Conservation (phyloP, 2,113 vertebrate genomes). For the Telmatochromis brichardi region DNA sequence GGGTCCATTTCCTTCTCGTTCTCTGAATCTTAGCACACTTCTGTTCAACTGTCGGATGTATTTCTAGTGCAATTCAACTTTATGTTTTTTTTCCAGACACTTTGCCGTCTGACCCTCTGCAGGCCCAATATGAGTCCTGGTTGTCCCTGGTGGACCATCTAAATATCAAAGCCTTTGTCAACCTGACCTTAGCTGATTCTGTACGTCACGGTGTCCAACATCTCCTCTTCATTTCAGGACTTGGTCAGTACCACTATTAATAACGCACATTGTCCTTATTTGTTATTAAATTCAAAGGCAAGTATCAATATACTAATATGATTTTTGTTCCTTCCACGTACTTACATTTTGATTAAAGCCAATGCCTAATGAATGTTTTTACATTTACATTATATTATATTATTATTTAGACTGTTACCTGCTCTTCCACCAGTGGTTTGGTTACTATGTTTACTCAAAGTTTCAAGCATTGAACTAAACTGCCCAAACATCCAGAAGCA, state of each 20-base stretch:
- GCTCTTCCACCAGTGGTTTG: neutral
- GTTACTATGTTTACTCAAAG: neutral
- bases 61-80: neutral
- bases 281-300: neutral
- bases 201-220: conserved; percentile 83
- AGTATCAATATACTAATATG: neutral
- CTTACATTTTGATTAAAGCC: neutral
- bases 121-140: conserved; percentile 84
- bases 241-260: conserved; percentile 72
- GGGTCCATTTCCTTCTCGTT: neutral
- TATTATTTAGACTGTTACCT: neutral
- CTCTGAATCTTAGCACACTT: neutral
- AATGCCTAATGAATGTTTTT: neutral
- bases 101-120: conserved; percentile 82
- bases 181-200: conserved; percentile 80
- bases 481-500: neutral
- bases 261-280: neutral
- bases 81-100: conserved; percentile 49
- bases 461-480: neutral
- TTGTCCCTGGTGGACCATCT: conserved; percentile 84
- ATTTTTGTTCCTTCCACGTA: neutral
- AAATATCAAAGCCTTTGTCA: conserved; percentile 88
- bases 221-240: conserved; percentile 87
- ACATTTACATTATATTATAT: neutral
- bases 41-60: neutral